Evolutionary conservation across 64 coral and sea anemone species (phyloP), one percentile per base, ranked within the genome.

Genomic region (Orbicella faveolata): DNA sequence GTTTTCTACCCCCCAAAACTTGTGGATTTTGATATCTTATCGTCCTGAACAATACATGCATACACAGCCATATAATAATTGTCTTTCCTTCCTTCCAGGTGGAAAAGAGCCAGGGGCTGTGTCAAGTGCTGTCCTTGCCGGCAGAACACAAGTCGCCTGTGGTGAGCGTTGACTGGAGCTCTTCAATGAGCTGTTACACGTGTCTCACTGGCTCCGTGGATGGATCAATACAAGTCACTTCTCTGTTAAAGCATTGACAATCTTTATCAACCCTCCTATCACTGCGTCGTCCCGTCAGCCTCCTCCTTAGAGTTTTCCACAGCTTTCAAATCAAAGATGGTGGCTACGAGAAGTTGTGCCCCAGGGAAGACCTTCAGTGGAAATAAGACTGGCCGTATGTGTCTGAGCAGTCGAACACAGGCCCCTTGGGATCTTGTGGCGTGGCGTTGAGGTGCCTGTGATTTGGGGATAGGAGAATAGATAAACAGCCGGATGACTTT

Each of bases 101-200:
- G 18, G 83, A 93, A 6, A 92, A 92, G 61, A 74, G 84, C 34
- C 75, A 83, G 81, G 6, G 51, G 7, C 79, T 93, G 21, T 76
- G 61, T 41, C 88, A 75, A 83, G 95, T 93, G 54, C 59, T 96
- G 63, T 90, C 62, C 79, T 87, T 96, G 61, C 95, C 84, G 53
- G 79, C 73, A 23, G 65, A 72, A 26, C 95, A 96, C 75, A 93
- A 79, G 75, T 91, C 90, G 83, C 88, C 91, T 44, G 95, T 96
- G 4, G 87, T 93, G 19, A 96, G 95, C 39, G 95, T 96, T 3
- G 95, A 96, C 23, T 96, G 95, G 95, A 96, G 91, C 67, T 93
- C 91, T 20, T 96, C 92, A 0, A 5, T 90, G 51, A 96, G 95
- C 80, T 96, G 92, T 73, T 96, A 83, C 61, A 96, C 91, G 20